Base-by-base conservation (phyloP, 2,888 invertebrate genomes). In the Biston stratarius region DNA sequence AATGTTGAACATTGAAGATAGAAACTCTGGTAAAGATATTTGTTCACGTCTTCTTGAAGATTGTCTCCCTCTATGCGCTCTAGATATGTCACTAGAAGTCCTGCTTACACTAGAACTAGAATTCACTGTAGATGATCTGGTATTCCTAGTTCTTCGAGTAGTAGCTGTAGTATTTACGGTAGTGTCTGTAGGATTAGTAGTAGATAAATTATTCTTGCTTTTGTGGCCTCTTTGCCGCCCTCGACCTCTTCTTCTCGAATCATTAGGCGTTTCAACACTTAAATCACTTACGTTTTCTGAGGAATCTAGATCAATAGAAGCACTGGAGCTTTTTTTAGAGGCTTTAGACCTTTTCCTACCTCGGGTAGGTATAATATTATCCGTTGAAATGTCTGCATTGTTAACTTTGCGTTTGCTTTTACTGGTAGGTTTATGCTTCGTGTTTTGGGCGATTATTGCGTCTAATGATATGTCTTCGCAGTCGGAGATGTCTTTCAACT, bases 381-480 rank as follows among this genome's bases (percentile, higher is more conserved):
- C 67, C 5, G n/a, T 44, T 0, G 63, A 60, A 40, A 67, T 51
- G 14, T 60, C 63, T 0, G 63, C 49, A 14, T 51, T 40, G 14
- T 60, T 63, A 0, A 55, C 42, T 8, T 49, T 40, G 1, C 61
- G 64, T 12, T 69, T 65, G 9, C 56, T 63, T 15, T 36, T 58
- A 7, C 51, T 67, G 11, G 57, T 45, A 9, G 15, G n/a, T 38
- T 11, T 45, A 34, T 66, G 66, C 49, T 63, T 68, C 15, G 52
- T 38, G 42, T 83, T 77, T 0, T 74, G 70, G 0, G 82, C 81
- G 62, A 82, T 82, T 33, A 83, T 82, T 1, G 75, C 67, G 42
- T 83, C 84, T 52, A 83, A 55, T 6, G 77, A 63, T 45, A 73
- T 70, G n/a, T 83, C 82, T 33, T 82, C 84, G 5, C 2, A 40